Percentiles rank a stretch among this genome's conserved stretches.
Evolutionary conservation across 2,888 invertebrate species (phyloP).

Genomic region (Cataglyphis livida): DNA sequence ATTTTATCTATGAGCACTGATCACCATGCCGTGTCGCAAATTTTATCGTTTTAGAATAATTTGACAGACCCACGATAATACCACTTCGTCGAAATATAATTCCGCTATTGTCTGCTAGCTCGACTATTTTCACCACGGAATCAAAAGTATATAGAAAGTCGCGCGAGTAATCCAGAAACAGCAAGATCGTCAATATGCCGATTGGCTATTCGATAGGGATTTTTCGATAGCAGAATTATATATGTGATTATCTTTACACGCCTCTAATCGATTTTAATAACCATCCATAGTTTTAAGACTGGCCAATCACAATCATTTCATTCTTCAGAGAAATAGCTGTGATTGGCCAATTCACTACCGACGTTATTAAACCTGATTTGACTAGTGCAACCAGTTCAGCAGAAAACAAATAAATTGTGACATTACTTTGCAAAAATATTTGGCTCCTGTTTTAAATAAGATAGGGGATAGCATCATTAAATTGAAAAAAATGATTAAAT

Average conservation of each 20-base stretch:
- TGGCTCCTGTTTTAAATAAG: neutral
- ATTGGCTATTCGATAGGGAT: neutral
- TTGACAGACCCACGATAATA: neutral
- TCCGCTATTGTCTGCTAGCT: neutral
- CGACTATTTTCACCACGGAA: neutral
- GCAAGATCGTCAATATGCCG: neutral
- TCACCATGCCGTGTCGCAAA: neutral
- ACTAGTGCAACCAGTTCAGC: too few relatives aligned
- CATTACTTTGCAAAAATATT: neutral
- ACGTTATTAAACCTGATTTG: too few relatives aligned
- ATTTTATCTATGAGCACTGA: slow-evolving; percentile 8
- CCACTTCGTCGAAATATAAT: neutral
- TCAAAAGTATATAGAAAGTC: neutral
- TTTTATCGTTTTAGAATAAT: slow-evolving; percentile 9
- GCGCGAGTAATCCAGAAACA: neutral
- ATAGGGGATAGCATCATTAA: neutral
- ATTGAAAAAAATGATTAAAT: slow-evolving; percentile 81
- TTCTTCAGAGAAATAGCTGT: too few relatives aligned
- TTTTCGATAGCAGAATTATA: neutral
- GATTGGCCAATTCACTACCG: too few relatives aligned
- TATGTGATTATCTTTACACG: too few relatives aligned
- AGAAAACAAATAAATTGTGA: neutral
- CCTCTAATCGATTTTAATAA: too few relatives aligned
- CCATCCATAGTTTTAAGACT: too few relatives aligned
- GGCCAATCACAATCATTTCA: too few relatives aligned